Evolutionary conservation across 2,797 vertebrate genomes (phyloP).

Genomic region (Phoeniculus purpureus): DNA sequence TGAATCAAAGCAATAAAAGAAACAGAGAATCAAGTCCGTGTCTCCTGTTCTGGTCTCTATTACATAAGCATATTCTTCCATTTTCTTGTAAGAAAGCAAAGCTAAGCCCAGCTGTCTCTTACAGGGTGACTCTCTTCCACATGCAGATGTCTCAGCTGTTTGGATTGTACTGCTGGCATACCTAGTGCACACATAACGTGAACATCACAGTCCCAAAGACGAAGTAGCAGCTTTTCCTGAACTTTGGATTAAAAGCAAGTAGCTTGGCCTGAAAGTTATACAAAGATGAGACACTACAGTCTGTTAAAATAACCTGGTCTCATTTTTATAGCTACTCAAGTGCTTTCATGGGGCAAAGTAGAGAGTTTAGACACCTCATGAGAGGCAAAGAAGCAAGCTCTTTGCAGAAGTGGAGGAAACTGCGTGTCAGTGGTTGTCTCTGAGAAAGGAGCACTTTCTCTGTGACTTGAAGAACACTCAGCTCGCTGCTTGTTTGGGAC

Average conservation of each 20-base stretch:
- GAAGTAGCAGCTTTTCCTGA: not conserved
- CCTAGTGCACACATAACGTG: slow-evolving; percentile 22
- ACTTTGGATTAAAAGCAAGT: slow-evolving; percentile 22
- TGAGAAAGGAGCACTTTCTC: not conserved
- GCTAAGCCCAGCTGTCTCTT: not conserved
- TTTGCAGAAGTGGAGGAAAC: not conserved
- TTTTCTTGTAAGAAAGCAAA: not conserved
- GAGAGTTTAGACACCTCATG: not conserved
- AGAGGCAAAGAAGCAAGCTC: not conserved
- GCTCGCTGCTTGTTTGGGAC: too few relatives aligned
- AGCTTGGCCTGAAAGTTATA: slow-evolving; percentile 58
- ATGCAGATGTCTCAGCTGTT: slow-evolving; percentile 10
- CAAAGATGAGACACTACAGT: slow-evolving; percentile 70
- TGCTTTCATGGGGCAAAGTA: not conserved
- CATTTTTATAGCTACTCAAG: slow-evolving; percentile 71
- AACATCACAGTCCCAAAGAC: not conserved
- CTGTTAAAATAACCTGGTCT: slow-evolving; percentile 76
- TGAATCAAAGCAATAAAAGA: not conserved
- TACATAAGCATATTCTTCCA: not conserved
- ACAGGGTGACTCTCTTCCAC: not conserved
- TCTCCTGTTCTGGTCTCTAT: not conserved
- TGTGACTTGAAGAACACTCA: not conserved
- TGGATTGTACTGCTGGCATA: slow-evolving; percentile 38
- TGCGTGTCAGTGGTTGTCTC: not conserved
- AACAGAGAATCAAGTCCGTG: not conserved